Evolutionary conservation across 2,113 vertebrate genomes (phyloP), one percentile per base, ranked within the genome.

Genomic region (Notechis scutatus): DNA sequence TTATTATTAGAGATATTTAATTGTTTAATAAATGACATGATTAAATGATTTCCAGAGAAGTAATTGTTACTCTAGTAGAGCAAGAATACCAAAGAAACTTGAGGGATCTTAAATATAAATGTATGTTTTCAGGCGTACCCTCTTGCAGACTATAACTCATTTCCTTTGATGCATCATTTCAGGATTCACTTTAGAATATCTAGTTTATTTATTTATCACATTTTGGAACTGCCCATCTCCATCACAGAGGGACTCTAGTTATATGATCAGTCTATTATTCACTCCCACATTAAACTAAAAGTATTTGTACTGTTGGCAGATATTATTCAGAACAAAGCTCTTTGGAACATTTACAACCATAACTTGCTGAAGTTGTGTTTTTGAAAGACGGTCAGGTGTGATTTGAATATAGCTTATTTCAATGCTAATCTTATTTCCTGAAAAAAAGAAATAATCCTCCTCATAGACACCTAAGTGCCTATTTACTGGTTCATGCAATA

Each of bases 381-480:
- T 26, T 90, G 15, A n/a, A 39, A 23, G 39, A 91, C 0, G n/a
- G 26, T 47, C 34, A 56, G 34, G 56, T 74, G 59, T 55, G 50
- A 14, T 88, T 24, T 74, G n/a, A 20, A 56, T n/a, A 39, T 34
- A 39, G n/a, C 1, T 81, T 88, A 4, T n/a, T 50, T 69, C 52
- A 39, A 69, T 52, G n/a, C 0, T 55, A 29, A 8, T 9, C 23
- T 96, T 61, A 94, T 96, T 95, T 92, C n/a, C 94, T 90, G 29
- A 74, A 69, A 89, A 69, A 74, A 11, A 59, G 81, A 88, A 26
- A 89, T 5, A 57, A 45, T 93, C 52, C 69, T 96, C n/a, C 88
- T 52, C 93, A 91, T 93, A 34, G 90, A 94, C 81, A 42, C 55
- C 20, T 18, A 3, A 21, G 56, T 91, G 15, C 92, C 87, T 94